These are phyloP conservation scores for Oncorhynchus clarkii DNA, from an alignment of 2,113 vertebrate species.

Conservation along the genomic window DNA sequence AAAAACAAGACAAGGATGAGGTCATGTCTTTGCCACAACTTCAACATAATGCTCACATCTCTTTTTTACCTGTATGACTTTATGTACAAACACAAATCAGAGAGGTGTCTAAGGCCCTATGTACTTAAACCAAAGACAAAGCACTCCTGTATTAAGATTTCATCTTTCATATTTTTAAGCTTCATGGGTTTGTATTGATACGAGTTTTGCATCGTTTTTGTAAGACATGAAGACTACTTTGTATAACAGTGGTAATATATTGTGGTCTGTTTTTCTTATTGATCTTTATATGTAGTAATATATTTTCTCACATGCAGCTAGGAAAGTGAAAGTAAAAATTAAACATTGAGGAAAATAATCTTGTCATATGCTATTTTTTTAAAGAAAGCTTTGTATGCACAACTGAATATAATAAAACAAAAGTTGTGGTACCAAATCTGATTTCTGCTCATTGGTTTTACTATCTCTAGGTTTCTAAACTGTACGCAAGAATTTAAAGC, in stretches of 20 bases:
- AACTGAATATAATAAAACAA: slow-evolving; percentile 67
- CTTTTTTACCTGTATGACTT: too few relatives aligned
- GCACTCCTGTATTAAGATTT: slow-evolving; percentile 71
- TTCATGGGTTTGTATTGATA: slow-evolving; percentile 57
- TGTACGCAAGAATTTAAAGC: too few relatives aligned
- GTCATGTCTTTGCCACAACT: neutral
- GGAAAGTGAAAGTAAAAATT: slow-evolving; percentile 58
- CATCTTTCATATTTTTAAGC: slow-evolving; percentile 66
- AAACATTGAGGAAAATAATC: slow-evolving; percentile 54
- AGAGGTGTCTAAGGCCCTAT: slow-evolving; percentile 31
- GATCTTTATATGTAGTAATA: slow-evolving; percentile 78
- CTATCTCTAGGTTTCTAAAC: too few relatives aligned
- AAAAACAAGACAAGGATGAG: neutral
- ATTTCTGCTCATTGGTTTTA: too few relatives aligned
- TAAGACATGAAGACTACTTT: slow-evolving; percentile 53
- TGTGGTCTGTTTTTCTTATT: slow-evolving; percentile 62
- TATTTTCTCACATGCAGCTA: slow-evolving; percentile 78
- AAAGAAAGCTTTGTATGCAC: slow-evolving; percentile 62
- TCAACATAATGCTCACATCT: neutral
- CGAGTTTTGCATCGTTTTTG: slow-evolving; percentile 40
- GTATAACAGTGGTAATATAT: slow-evolving; percentile 77
- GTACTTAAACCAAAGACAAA: slow-evolving; percentile 70
- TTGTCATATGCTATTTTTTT: slow-evolving; percentile 60
- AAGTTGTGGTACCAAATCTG: slow-evolving; percentile 62
- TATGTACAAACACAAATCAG: neutral